Percentiles rank a stretch among this genome's conserved stretches.
phyloP scores from a whole-genome alignment of 2,888 invertebrate genomes.

The Adela reaumurella region DNA sequence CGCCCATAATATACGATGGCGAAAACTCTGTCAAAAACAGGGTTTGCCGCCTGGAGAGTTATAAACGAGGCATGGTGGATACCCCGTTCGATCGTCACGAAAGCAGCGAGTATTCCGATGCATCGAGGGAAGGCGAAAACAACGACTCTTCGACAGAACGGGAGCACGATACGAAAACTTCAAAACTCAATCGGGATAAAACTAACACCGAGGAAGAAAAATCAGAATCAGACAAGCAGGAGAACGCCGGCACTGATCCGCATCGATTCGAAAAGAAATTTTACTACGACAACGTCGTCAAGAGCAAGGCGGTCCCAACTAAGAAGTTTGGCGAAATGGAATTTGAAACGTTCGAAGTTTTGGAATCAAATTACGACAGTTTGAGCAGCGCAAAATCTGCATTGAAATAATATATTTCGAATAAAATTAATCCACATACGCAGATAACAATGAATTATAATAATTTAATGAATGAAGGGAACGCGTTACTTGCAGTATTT shows the following conservation, averaged over 20 bases:
- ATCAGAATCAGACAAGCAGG: slow-evolving; percentile 4
- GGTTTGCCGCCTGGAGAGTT: slow-evolving; percentile 48
- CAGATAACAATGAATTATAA: too few relatives aligned
- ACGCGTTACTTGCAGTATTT: too few relatives aligned
- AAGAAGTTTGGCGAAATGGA: slow-evolving; percentile 79
- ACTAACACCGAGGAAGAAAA: neutral
- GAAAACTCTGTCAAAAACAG: slow-evolving; percentile 52
- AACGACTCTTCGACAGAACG: neutral
- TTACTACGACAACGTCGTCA: slow-evolving; percentile 55
- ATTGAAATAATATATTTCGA: slow-evolving; percentile 21
- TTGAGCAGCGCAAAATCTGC: slow-evolving; percentile 54
- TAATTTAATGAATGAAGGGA: too few relatives aligned
- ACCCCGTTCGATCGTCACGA: slow-evolving; percentile 41
- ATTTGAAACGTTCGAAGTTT: slow-evolving; percentile 76
- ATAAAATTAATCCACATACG: too few relatives aligned
- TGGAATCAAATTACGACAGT: slow-evolving; percentile 60
- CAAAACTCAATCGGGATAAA: neutral
- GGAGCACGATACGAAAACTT: neutral
- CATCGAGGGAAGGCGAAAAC: too few relatives aligned
- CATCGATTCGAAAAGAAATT: slow-evolving; percentile 55
- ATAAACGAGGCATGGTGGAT: slow-evolving; percentile 43
- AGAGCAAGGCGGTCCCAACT: slow-evolving; percentile 49
- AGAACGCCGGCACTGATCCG: slow-evolving; percentile 18
- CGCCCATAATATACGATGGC: slow-evolving; percentile 38
- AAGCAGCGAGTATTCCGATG: slow-evolving; percentile 7